Evolutionary conservation across 2,888 invertebrate genomes (phyloP).

Genomic region (Pycnomerus fuliginosus): DNA sequence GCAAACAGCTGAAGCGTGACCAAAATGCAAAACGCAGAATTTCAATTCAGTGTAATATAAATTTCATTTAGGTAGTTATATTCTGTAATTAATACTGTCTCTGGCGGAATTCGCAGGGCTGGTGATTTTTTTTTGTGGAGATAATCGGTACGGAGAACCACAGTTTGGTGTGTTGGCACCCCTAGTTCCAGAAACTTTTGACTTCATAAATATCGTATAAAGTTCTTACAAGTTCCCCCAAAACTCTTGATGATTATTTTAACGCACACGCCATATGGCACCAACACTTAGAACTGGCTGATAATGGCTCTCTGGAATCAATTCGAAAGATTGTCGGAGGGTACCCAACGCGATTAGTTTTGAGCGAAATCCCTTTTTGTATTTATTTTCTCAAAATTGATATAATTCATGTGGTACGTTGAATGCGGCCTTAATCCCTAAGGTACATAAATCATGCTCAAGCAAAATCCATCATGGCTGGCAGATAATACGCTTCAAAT

Average conservation of each 20-base stretch:
- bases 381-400: too few species aligned
- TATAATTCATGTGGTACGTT: too few species aligned
- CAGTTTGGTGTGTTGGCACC: conserved; percentile 21
- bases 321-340: too few species aligned
- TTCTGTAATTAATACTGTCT: conserved; percentile 4
- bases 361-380: too few species aligned
- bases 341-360: too few species aligned
- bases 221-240: conserved; percentile 41
- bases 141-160: conserved; percentile 10
- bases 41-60: conserved; percentile 32
- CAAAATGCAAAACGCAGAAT: conserved; percentile 41
- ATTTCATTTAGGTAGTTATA: conserved; percentile 15
- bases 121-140: conserved; percentile 3
- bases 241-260: conserved; percentile 47
- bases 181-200: conserved; percentile 38
- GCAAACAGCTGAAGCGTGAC: conserved; percentile 43
- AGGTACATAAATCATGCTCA: conserved; percentile 42
- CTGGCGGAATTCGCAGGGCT: neutral
- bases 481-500: conserved; percentile 44
- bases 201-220: conserved; percentile 46
- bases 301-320: neutral
- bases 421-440: conserved; percentile 32
- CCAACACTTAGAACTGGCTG: conserved; percentile 26
- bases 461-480: conserved; percentile 44
- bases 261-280: conserved; percentile 42